phyloP scores from a whole-genome alignment of 1,140 invertebrate genomes.

The Drosophila neocordata region DNA sequence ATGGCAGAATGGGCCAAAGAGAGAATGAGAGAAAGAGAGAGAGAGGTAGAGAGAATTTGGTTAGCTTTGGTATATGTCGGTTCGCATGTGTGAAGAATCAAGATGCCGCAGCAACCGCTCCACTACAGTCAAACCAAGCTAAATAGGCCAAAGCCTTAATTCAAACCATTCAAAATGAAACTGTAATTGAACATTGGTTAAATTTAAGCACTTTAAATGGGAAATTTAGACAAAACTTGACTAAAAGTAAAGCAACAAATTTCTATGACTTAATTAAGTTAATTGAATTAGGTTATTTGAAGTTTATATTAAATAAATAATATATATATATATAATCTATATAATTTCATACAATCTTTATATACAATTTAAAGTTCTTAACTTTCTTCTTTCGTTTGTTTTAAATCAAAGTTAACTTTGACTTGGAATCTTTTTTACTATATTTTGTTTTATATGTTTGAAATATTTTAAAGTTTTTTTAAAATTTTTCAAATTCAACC shows the following conservation, averaged over 20 bases:
- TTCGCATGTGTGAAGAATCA: conserved; percentile 70
- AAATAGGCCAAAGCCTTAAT: background rate
- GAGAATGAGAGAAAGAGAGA: conserved; percentile 22
- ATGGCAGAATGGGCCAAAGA: background rate
- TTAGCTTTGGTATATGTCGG: background rate
- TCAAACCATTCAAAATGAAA: background rate
- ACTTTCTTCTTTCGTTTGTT: too few relatives aligned
- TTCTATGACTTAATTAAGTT: too few relatives aligned
- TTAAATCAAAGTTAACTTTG: too few relatives aligned
- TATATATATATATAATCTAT: too few relatives aligned
- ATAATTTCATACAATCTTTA: too few relatives aligned
- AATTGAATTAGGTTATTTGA: too few relatives aligned
- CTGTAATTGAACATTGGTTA: background rate
- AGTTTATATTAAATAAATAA: too few relatives aligned
- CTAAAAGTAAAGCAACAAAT: background rate
- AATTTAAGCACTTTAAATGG: background rate
- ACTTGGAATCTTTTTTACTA: too few relatives aligned
- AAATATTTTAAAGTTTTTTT: too few relatives aligned
- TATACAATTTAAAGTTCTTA: too few relatives aligned
- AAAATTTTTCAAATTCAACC: too few relatives aligned
- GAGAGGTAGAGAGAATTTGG: background rate
- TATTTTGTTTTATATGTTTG: too few relatives aligned
- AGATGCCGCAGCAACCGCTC: conserved; percentile 37
- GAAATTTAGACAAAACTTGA: background rate
- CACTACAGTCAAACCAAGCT: conserved; percentile 9